Percentiles rank a stretch among this genome's conserved stretches.
These are phyloP conservation scores for Drosophila barbarae DNA, from an alignment of 2,888 invertebrate species.

Conservation along the genomic window DNA sequence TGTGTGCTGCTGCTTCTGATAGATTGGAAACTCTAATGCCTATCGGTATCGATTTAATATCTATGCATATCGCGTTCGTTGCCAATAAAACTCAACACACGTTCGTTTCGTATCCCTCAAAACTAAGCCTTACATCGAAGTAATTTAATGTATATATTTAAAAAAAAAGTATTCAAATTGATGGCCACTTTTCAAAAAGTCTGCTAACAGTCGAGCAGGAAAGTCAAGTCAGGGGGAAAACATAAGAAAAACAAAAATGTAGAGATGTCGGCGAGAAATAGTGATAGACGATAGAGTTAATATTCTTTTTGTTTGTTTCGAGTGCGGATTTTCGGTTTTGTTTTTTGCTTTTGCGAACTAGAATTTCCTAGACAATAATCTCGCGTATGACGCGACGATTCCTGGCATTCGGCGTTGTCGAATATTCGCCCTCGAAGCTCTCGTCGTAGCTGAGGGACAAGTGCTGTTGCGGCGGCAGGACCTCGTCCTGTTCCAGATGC, in stretches of 20 bases:
- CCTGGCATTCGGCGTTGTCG: slow-evolving; percentile 95
- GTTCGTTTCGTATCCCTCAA: slow-evolving; percentile 47
- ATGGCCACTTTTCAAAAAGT: slow-evolving; percentile 66
- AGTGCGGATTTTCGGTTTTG: slow-evolving; percentile 28
- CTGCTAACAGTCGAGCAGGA: slow-evolving; percentile 27
- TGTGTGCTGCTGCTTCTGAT: slow-evolving; percentile 54
- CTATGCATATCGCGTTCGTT: slow-evolving; percentile 53
- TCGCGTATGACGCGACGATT: slow-evolving; percentile 95
- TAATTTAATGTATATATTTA: slow-evolving; percentile 24
- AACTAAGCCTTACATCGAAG: slow-evolving; percentile 58
- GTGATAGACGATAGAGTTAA: slow-evolving; percentile 22
- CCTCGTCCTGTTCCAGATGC: slow-evolving; percentile 87
- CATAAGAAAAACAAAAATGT: slow-evolving; percentile 1
- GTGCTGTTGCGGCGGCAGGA: slow-evolving; percentile 86
- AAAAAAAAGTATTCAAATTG: slow-evolving; percentile 49
- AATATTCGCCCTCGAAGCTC: slow-evolving; percentile 95
- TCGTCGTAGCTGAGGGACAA: slow-evolving; percentile 95
- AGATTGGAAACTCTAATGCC: slow-evolving; percentile 43
- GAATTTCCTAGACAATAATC: slow-evolving; percentile 87
- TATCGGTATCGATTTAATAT: slow-evolving; percentile 21
- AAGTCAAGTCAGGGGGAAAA: background rate
- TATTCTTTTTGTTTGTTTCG: slow-evolving; percentile 3
- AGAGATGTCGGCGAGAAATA: background rate
- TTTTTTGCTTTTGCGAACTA: slow-evolving; percentile 11
- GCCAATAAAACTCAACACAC: slow-evolving; percentile 72